phyloP scores from a whole-genome alignment of 2,888 invertebrate genomes.

The Harmothoe impar region DNA sequence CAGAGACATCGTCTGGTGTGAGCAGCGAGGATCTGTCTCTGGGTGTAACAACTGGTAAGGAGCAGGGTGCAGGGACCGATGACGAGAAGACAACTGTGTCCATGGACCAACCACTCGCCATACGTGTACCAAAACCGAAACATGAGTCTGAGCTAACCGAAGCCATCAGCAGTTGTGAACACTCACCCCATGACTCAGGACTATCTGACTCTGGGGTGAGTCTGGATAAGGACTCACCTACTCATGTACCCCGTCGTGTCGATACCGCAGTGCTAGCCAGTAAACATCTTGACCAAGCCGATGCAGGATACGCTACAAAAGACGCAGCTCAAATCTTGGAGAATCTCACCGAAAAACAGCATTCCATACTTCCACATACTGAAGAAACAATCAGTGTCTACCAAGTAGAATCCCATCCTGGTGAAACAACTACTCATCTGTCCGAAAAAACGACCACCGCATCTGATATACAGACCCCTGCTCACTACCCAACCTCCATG shows the following conservation, averaged over 20 bases:
- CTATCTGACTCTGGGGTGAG: constrained; percentile 44
- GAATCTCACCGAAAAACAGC: background rate
- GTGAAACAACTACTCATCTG: background rate
- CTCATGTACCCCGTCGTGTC: constrained; percentile 15
- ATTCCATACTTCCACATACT: background rate
- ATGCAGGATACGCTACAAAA: background rate
- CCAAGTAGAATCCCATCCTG: background rate
- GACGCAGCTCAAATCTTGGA: background rate
- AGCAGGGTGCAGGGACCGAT: background rate
- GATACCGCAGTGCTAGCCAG: background rate
- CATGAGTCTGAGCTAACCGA: background rate
- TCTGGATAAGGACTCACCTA: constrained; percentile 37
- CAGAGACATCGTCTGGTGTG: background rate
- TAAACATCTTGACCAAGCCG: background rate
- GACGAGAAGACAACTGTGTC: background rate
- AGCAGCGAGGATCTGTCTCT: background rate
- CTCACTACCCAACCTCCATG: background rate
- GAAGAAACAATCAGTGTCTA: background rate
- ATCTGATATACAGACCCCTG: background rate
- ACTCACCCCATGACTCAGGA: constrained; percentile 24
- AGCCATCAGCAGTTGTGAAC: background rate
- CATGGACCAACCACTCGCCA: constrained; percentile 12
- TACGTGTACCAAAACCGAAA: background rate
- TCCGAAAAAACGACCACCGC: background rate
- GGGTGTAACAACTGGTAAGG: background rate